phyloP scores from a whole-genome alignment of 2,113 vertebrate species.

The Phycodurus eques region DNA sequence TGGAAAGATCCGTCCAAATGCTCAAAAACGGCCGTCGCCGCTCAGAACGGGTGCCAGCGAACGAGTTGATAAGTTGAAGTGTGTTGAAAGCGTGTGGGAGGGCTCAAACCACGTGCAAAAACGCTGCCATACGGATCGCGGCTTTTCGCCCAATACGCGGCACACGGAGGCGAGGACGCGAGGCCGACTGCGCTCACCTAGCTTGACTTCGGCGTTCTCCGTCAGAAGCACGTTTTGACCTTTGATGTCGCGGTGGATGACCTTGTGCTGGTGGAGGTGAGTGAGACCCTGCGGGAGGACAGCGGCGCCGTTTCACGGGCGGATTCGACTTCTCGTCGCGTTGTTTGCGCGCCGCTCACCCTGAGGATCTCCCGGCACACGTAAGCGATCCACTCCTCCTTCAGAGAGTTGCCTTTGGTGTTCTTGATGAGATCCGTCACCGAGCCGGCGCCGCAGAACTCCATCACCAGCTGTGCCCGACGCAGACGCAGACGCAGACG shows the following conservation, averaged over 20 bases:
- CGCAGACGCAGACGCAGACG: too few species aligned
- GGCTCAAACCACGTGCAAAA: too few species aligned
- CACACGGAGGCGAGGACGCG: too few species aligned
- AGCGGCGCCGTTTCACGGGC: background rate
- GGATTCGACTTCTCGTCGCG: too few species aligned
- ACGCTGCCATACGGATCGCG: too few species aligned
- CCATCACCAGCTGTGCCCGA: conserved; percentile 88
- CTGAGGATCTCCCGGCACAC: conserved; percentile 97
- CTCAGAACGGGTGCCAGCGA: too few species aligned
- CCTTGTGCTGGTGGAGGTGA: conserved; percentile 98
- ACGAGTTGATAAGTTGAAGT: too few species aligned
- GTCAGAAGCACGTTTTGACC: conserved; percentile 97
- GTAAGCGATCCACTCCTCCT: conserved; percentile 98
- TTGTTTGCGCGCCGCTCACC: conserved; percentile 64
- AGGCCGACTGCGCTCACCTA: conserved; percentile 76
- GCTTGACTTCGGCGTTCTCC: conserved; percentile 96
- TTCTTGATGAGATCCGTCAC: conserved; percentile 99
- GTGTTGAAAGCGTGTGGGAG: too few species aligned
- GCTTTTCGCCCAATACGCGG: background rate
- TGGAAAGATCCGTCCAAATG: too few species aligned
- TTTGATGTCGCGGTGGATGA: conserved; percentile 98
- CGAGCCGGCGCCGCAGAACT: conserved; percentile 96
- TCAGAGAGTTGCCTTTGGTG: conserved; percentile 96
- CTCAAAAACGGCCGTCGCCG: too few species aligned
- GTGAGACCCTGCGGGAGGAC: conserved; percentile 84